Evolutionary conservation across 2,113 vertebrate genomes (phyloP).

Genomic region (Naja naja): DNA sequence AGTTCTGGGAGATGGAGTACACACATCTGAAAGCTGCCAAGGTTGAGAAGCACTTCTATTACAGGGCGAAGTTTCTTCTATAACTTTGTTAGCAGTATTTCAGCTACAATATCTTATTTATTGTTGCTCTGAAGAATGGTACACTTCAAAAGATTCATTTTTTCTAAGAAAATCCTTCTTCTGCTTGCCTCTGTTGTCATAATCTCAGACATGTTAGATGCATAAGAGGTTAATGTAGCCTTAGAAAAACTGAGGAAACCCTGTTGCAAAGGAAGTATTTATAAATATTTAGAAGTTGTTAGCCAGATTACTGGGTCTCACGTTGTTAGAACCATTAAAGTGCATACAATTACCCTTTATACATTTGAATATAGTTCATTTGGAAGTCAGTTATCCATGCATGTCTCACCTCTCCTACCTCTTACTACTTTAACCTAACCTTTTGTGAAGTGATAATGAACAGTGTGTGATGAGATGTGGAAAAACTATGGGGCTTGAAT

Average conservation of each 20-base stretch:
- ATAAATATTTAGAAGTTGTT: conserved; percentile 31
- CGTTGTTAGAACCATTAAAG: conserved; percentile 10
- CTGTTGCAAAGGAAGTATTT: background rate
- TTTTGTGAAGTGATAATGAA: background rate
- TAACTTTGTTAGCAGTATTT: conserved; percentile 5
- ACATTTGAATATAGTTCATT: background rate
- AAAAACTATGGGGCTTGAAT: background rate
- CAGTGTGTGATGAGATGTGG: background rate
- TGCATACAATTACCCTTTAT: conserved; percentile 1
- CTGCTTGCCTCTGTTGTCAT: conserved; percentile 12
- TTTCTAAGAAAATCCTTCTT: conserved; percentile 10
- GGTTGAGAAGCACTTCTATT: background rate
- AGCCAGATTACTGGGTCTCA: conserved; percentile 12
- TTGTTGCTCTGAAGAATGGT: conserved; percentile 6
- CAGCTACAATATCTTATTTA: conserved; percentile 6
- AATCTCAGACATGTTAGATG: conserved; percentile 18
- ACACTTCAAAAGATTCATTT: conserved; percentile 23
- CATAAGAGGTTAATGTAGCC: conserved; percentile 32
- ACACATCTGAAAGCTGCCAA: background rate
- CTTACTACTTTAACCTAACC: conserved; percentile 15
- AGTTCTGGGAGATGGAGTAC: background rate
- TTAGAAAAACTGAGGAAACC: background rate
- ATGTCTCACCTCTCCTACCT: background rate
- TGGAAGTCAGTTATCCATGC: background rate
- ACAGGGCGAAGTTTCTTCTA: conserved; percentile 32